Conservation (phyloP, 2,888 invertebrate species). For the Chaitophorus viminalis region DNA sequence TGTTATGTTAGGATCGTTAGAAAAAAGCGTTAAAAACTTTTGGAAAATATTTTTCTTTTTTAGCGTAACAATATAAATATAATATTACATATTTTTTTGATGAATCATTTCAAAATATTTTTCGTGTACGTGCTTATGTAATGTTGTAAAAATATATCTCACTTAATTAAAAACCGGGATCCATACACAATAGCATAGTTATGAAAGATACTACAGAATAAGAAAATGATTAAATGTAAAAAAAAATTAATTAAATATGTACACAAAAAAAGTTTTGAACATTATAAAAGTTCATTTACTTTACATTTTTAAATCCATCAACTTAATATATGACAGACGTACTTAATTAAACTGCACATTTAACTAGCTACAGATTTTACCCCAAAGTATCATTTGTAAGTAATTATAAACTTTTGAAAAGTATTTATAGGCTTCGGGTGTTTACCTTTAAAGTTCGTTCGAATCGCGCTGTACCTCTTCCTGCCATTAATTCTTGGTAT, state of each 20-base stretch:
- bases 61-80: too few species aligned
- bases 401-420: slow-evolving; percentile 9
- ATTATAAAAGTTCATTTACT: neutral
- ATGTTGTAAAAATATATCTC: too few species aligned
- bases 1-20: neutral
- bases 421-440: neutral
- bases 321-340: neutral
- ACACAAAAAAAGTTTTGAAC: neutral
- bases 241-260: neutral
- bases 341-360: neutral
- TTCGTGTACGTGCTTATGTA: too few species aligned
- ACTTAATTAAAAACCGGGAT: too few species aligned
- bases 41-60: too few species aligned
- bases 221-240: too few species aligned
- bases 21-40: neutral
- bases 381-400: neutral
- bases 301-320: neutral
- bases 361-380: neutral
- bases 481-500: slow-evolving; percentile 82
- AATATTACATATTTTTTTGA: too few species aligned
- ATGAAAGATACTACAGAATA: neutral
- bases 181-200: neutral
- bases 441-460: slow-evolving; percentile 73
- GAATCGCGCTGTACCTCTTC: slow-evolving; percentile 78
- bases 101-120: too few species aligned